Evolutionary conservation across 1,140 invertebrate species (phyloP).

Genomic region (Chrysopa pallens): DNA sequence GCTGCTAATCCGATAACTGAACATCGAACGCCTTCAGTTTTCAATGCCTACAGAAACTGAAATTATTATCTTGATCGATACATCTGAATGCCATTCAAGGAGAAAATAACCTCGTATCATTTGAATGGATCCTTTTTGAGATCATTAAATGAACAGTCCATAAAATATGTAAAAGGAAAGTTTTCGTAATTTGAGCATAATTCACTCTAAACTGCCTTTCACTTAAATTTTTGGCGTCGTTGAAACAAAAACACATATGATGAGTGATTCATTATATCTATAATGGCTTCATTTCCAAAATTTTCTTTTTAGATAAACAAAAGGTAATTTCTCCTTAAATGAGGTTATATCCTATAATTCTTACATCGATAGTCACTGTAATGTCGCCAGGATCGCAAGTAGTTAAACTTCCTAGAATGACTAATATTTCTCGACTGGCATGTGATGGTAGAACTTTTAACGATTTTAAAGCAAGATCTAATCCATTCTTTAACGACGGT

Average conservation of each 20-base stretch:
- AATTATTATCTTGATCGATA: background rate
- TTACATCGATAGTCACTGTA: conserved; percentile 64
- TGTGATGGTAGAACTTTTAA: conserved; percentile 83
- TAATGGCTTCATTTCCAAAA: too few species aligned
- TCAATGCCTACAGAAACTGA: conserved; percentile 33
- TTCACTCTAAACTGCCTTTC: too few species aligned
- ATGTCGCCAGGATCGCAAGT: conserved; percentile 95
- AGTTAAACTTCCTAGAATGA: conserved; percentile 84
- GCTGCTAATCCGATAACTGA: conserved; percentile 89
- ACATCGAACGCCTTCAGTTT: conserved; percentile 61
- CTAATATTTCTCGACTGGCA: conserved; percentile 79
- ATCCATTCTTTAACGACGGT: conserved; percentile 85
- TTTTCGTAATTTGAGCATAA: too few species aligned
- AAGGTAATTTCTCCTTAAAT: conserved; percentile 1
- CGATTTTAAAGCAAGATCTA: conserved; percentile 72
- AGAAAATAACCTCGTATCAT: too few species aligned
- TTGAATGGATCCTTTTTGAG: too few species aligned
- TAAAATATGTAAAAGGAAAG: too few species aligned
- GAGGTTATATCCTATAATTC: conserved; percentile 6
- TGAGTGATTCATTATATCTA: too few species aligned
- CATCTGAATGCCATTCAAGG: too few species aligned
- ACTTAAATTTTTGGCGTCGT: too few species aligned
- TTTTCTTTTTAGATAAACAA: too few species aligned
- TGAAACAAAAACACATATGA: too few species aligned
- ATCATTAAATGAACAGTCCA: too few species aligned